Percentiles rank a stretch among this genome's conserved stretches.
Conservation (phyloP, 1,140 invertebrate genomes). For the Bombus confusus region DNA sequence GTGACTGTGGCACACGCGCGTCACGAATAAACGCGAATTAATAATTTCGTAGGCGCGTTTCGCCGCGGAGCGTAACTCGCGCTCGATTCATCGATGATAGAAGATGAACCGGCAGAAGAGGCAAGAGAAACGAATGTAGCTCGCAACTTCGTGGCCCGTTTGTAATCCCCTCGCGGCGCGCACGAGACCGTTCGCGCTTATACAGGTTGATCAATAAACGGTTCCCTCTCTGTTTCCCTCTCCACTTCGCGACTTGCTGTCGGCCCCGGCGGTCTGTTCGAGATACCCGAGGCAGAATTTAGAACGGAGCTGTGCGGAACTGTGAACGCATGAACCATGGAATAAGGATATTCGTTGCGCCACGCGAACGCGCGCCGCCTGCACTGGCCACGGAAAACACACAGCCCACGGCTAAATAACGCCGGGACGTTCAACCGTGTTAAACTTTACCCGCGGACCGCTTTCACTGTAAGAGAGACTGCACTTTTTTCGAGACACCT, state of each 20-base stretch:
- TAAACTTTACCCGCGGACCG: background rate
- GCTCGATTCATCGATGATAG: background rate
- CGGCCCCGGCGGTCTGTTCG: background rate
- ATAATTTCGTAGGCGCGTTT: conserved; percentile 43
- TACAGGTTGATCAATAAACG: conserved; percentile 63
- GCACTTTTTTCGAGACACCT: background rate
- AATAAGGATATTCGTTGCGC: conserved; percentile 38
- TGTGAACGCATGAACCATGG: conserved; percentile 29
- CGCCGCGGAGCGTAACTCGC: background rate
- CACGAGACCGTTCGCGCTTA: conserved; percentile 36
- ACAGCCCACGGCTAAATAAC: conserved; percentile 38
- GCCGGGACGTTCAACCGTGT: conserved; percentile 15
- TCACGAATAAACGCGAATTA: conserved; percentile 38
- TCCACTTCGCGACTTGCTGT: background rate
- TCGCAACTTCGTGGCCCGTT: conserved; percentile 53
- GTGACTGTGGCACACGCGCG: conserved; percentile 1
- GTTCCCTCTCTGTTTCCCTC: background rate
- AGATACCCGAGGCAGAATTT: conserved; percentile 32
- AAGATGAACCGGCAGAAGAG: background rate
- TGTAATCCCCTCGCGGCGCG: conserved; percentile 48
- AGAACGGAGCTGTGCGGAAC: conserved; percentile 11
- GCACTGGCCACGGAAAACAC: conserved; percentile 26
- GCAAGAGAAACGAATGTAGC: conserved; percentile 32
- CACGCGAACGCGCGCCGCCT: background rate
- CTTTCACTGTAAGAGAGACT: background rate